Conservation (phyloP, 2,113 vertebrate species). For the Psammodynastes pulverulentus region DNA sequence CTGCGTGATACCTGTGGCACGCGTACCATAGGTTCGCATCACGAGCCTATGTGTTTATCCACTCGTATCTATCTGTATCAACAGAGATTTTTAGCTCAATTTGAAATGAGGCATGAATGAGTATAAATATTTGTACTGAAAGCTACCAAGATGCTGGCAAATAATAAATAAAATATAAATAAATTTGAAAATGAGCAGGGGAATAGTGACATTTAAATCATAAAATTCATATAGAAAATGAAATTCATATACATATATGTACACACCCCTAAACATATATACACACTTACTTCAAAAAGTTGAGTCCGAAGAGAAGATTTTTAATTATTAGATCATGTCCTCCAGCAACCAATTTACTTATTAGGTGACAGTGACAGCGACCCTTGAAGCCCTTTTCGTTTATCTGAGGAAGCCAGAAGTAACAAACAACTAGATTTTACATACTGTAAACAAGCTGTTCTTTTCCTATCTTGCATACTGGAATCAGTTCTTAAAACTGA, state of each 20-base stretch:
- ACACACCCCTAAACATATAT: not conserved
- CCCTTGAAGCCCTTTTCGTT: constrained; percentile 52
- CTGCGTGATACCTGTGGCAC: too few relatives aligned
- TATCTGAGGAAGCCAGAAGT: constrained; percentile 58
- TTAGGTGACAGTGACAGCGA: constrained; percentile 39
- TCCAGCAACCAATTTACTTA: constrained; percentile 59
- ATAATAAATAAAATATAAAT: not conserved
- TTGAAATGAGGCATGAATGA: not conserved
- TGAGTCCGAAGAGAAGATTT: constrained; percentile 50
- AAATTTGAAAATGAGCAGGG: not conserved
- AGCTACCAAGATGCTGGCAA: not conserved
- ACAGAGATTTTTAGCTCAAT: not conserved
- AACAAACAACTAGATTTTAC: constrained; percentile 43
- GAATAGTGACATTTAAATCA: too few relatives aligned
- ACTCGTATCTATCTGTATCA: not conserved
- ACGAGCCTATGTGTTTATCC: not conserved
- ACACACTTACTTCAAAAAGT: constrained; percentile 48
- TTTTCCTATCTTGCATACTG: constrained; percentile 60
- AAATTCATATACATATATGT: constrained; percentile 21
- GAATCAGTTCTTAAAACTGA: constrained; percentile 62
- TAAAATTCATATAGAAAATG: not conserved
- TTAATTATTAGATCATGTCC: constrained; percentile 31
- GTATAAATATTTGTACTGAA: not conserved
- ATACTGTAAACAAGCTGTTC: constrained; percentile 54
- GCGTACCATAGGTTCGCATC: too few relatives aligned